A percentile compares a stretch with the other conserved stretches of the same genome.
These are phyloP conservation scores for Tinea trinotella DNA, from an alignment of 2,888 invertebrate species.

Conservation along the genomic window DNA sequence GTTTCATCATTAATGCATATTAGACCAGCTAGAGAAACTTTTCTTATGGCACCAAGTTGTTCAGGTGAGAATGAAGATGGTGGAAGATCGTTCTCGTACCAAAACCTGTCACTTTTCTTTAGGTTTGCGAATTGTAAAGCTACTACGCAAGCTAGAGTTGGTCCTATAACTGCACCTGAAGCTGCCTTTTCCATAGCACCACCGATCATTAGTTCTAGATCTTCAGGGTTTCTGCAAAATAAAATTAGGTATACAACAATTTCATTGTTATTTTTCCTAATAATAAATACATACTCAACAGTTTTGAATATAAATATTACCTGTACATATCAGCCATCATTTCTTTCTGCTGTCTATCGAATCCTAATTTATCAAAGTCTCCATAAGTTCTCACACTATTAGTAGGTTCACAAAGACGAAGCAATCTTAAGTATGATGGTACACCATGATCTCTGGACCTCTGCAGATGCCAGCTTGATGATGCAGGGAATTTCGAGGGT, in stretches of 20 bases:
- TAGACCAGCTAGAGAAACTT: constrained; percentile 83
- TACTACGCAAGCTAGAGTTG: constrained; percentile 90
- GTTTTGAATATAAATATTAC: constrained; percentile 43
- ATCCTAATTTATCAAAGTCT: constrained; percentile 71
- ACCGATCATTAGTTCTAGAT: constrained; percentile 89
- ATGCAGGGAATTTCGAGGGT: constrained; percentile 70
- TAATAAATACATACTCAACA: constrained; percentile 15
- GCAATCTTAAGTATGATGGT: constrained; percentile 78
- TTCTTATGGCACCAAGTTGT: constrained; percentile 86
- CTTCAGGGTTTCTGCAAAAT: constrained; percentile 73
- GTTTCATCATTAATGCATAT: constrained; percentile 83
- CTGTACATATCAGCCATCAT: constrained; percentile 78
- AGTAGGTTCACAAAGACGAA: constrained; percentile 77
- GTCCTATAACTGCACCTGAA: constrained; percentile 87
- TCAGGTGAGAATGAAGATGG: constrained; percentile 85
- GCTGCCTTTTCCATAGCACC: constrained; percentile 85
- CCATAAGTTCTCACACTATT: constrained; percentile 66
- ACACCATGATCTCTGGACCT: constrained; percentile 85
- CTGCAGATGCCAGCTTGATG: constrained; percentile 62
- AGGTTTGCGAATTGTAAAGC: constrained; percentile 86
- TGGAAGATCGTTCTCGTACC: constrained; percentile 96
- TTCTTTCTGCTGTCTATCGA: constrained; percentile 71
- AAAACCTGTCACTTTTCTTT: constrained; percentile 91
- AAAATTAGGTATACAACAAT: background rate
- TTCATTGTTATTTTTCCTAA: too few relatives aligned